A percentile compares a stretch with the other conserved stretches of the same genome.
These are phyloP conservation scores for Vanessa atalanta DNA, from an alignment of 1,140 invertebrate species.

Conservation along the genomic window DNA sequence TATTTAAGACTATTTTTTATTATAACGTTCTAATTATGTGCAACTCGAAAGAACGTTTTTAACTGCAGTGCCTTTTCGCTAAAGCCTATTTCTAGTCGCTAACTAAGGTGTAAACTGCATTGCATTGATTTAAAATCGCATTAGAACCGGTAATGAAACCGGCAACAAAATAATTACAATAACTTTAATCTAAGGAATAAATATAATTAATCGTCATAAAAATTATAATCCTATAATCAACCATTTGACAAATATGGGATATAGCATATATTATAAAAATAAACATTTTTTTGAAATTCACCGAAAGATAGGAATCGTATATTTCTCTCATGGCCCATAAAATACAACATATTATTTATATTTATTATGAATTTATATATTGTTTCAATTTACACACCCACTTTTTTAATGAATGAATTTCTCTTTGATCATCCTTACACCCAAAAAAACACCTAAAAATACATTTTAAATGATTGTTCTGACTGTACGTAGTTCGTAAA, in stretches of 20 bases:
- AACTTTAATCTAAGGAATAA: background rate
- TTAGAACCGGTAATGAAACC: constrained; percentile 39
- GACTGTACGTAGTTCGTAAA: constrained; percentile 58
- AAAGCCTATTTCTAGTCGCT: constrained; percentile 31
- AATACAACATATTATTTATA: no score
- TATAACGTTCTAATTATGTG: constrained; percentile 10
- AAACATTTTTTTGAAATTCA: no score
- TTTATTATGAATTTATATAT: no score
- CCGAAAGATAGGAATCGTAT: no score
- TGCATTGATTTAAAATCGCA: constrained; percentile 49
- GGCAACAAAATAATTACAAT: constrained; percentile 32
- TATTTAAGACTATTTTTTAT: constrained; percentile 2
- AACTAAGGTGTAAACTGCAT: constrained; percentile 51
- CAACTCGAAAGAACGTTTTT: constrained; percentile 17
- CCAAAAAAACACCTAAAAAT: no score
- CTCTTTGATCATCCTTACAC: no score
- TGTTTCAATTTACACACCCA: no score
- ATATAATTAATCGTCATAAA: background rate
- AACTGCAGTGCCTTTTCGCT: constrained; percentile 36
- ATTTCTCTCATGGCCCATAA: no score
- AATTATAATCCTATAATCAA: background rate
- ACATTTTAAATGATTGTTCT: constrained; percentile 24
- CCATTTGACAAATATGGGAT: background rate
- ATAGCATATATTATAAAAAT: no score
- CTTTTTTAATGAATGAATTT: no score